phyloP scores from a whole-genome alignment of 2,113 vertebrate genomes.

The Thunnus maccoyii region DNA sequence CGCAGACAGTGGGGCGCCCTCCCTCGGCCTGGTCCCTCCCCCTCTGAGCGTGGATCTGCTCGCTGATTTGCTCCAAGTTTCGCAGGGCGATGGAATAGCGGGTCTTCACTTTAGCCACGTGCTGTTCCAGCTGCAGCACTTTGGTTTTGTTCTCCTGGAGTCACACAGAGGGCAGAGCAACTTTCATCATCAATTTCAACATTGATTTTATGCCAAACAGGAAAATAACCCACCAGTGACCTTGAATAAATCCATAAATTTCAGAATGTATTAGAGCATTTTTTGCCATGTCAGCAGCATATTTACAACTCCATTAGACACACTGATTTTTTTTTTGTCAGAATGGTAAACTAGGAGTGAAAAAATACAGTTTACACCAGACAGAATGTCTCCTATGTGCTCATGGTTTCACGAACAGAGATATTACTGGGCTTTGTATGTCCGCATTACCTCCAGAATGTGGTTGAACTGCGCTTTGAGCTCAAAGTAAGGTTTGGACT shows the following conservation, averaged over 20 bases:
- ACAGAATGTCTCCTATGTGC: not conserved
- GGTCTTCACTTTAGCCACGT: slow-evolving; percentile 90
- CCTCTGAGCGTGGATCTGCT: slow-evolving; percentile 93
- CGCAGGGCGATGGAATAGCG: slow-evolving; percentile 91
- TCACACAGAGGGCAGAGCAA: slow-evolving; percentile 48
- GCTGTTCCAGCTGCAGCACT: slow-evolving; percentile 89
- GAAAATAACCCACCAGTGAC: slow-evolving; percentile 14
- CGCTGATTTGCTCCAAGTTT: slow-evolving; percentile 95
- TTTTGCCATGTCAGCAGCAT: slow-evolving; percentile 25
- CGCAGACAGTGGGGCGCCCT: slow-evolving; percentile 60
- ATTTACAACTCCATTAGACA: not conserved
- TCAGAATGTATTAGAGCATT: not conserved
- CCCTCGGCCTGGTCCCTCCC: slow-evolving; percentile 64
- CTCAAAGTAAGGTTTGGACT: slow-evolving; percentile 96
- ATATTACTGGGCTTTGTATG: not conserved
- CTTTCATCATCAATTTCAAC: slow-evolving; percentile 30
- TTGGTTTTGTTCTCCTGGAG: slow-evolving; percentile 92
- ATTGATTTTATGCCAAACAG: slow-evolving; percentile 42
- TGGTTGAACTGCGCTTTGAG: slow-evolving; percentile 96
- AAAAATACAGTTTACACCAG: not conserved
- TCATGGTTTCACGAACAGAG: not conserved
- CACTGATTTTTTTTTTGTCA: not conserved
- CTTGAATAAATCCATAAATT: slow-evolving; percentile 31
- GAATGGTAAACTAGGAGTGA: not conserved
- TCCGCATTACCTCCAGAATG: slow-evolving; percentile 89